Evolutionary conservation across 2,888 invertebrate genomes (phyloP), one percentile per base, ranked within the genome.

Genomic region (Andrena camellia): DNA sequence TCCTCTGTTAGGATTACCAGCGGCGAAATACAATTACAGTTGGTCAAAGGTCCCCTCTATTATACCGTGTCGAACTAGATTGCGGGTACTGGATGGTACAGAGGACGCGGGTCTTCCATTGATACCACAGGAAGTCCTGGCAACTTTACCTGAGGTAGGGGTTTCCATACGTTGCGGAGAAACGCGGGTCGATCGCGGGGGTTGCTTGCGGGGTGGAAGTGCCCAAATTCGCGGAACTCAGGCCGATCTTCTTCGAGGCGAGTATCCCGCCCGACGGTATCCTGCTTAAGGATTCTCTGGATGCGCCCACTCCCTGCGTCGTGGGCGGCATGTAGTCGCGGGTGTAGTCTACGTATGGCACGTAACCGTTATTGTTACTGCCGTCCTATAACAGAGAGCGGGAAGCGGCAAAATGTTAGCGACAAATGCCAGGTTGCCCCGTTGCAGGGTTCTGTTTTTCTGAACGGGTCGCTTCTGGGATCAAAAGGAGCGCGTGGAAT

Each of bases 261-360:
- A 94, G 86, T 72, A 94, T 92, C 59, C 94, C 94, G 78, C 92
- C 90, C 17, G 93, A 91, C 60, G 93, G 91, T 88, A 94, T 92
- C 87, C 94, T 92, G 90, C 93, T 94, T 84, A 94, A 90, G 76
- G 94, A 94, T 87, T 94, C 94, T 29, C 94, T 92, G 26, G 94
- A 94, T 57, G 93, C 92, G 31, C 92, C 94, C 74, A 94, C 92
- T 8, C 93, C 93, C 76, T 95, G 95, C 90, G 95, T 95, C 69
- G 96, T 96, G 5, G 98, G 98, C 2, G 98, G 98, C 90, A 97
- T 98, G 94, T 98, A 98, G 93, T 98, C 98, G 48, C 98, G 96
- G 7, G 97, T 96, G 93, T 98, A 98, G 94, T 98, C 98, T 64
- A 97, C 97, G 93, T 98, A 98, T 0, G 98, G 97, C 83, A 97